Base-by-base conservation (phyloP, 2,797 vertebrate genomes). In the Chrosomus eos region DNA sequence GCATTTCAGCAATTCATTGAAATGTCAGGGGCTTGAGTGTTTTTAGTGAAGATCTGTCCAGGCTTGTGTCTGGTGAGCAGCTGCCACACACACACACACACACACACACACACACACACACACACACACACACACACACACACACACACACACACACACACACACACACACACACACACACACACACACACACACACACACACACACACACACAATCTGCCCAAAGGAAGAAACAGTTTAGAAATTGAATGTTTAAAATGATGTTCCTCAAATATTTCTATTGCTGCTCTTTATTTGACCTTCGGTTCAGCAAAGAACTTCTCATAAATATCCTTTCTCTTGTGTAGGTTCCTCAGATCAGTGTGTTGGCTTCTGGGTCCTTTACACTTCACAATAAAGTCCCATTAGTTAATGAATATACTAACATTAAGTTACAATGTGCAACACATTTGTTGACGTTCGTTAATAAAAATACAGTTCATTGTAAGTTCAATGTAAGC, bases 41-140 rank as follows among this genome's bases (percentile, higher is more conserved):
- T 36, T 10, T 19, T 6, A 53, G 45, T 23, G n/a, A 68, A 10
- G 72, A 83, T 38, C 1, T n/a, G 60, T 40, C 72, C 62, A 83
- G 82, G 33, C 82, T 28, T 83, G 60, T 28, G 21, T 66, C 40
- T 74, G 67, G 7, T 51, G 62, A n/a, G 8, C 80, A 71, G 36
- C 16, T 81, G 33, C 23, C 11, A 38, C 67, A 31, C 2, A 18
- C 48, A 23, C 38, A 66, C n/a, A n/a, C n/a, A n/a, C n/a, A n/a
- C n/a, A n/a, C n/a, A n/a, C n/a, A n/a, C n/a, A n/a, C n/a, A n/a
- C n/a, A n/a, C n/a, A n/a, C n/a, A n/a, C n/a, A n/a, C n/a, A n/a
- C n/a, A n/a, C n/a, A n/a, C n/a, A n/a, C n/a, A n/a, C n/a, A n/a
- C n/a, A n/a, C n/a, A n/a, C n/a, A n/a, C n/a, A n/a, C n/a, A n/a